Percentiles rank a stretch among this genome's conserved stretches.
phyloP scores from a whole-genome alignment of 2,888 invertebrate species.

The Melangyna quadrimaculata region DNA sequence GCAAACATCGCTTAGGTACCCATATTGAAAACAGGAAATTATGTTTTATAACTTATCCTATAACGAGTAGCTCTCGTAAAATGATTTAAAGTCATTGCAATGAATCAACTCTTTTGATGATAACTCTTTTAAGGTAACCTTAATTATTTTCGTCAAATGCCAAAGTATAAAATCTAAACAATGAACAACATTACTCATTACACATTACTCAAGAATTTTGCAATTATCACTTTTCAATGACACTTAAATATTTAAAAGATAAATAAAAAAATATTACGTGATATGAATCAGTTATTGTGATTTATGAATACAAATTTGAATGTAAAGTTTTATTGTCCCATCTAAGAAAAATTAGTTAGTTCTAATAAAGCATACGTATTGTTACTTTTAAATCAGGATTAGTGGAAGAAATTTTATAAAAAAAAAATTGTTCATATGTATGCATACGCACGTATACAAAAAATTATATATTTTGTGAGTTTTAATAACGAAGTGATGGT shows the following conservation, averaged over 20 bases:
- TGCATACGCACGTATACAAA: no score
- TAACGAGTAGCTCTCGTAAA: no score
- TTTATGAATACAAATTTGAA: not conserved
- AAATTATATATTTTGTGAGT: no score
- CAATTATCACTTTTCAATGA: conserved; percentile 1
- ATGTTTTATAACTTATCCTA: no score
- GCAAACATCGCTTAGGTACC: no score
- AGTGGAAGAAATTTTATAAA: not conserved
- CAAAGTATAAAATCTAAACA: not conserved
- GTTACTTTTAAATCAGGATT: not conserved
- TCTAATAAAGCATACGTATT: not conserved
- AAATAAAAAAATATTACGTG: not conserved
- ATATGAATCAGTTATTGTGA: not conserved
- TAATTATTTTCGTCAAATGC: not conserved
- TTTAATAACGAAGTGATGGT: no score
- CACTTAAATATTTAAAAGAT: not conserved
- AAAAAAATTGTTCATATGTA: not conserved
- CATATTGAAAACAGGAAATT: no score
- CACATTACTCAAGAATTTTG: not conserved
- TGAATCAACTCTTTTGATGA: no score
- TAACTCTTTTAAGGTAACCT: no score
- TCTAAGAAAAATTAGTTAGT: not conserved
- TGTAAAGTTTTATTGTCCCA: not conserved
- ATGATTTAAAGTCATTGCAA: no score
- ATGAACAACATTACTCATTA: not conserved